Percentiles rank a stretch among this genome's conserved stretches.
Evolutionary conservation across 2,797 vertebrate species (phyloP).

Genomic region (Rhynchonycteris naso): DNA sequence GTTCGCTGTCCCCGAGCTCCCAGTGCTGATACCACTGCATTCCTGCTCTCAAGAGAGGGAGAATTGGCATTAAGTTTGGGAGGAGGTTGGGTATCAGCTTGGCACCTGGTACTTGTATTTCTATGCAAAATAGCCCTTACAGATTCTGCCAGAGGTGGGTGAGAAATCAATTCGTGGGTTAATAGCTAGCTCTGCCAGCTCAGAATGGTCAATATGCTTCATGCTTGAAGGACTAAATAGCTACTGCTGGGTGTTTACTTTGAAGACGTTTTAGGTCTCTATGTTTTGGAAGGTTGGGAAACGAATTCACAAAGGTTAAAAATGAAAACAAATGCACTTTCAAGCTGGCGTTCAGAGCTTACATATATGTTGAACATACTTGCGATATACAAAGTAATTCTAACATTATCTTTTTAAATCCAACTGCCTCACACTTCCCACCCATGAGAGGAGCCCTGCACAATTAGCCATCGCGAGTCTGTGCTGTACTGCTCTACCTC

Average conservation of each 20-base stretch:
- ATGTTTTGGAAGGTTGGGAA: slow-evolving; percentile 48
- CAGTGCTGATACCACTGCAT: slow-evolving; percentile 72
- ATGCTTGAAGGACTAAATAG: slow-evolving; percentile 76
- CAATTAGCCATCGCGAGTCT: slow-evolving; percentile 2
- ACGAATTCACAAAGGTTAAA: slow-evolving; percentile 69
- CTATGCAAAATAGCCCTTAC: slow-evolving; percentile 48
- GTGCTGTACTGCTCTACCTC: neutral
- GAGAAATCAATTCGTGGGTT: slow-evolving; percentile 48
- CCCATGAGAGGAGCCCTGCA: neutral
- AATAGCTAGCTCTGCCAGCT: slow-evolving; percentile 55
- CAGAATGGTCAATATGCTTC: slow-evolving; percentile 78
- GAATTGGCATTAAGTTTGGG: slow-evolving; percentile 76
- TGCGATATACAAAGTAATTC: slow-evolving; percentile 14
- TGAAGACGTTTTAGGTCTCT: slow-evolving; percentile 79
- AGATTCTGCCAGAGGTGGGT: neutral
- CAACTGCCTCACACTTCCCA: neutral
- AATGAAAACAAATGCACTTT: slow-evolving; percentile 62
- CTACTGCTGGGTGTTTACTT: slow-evolving; percentile 82
- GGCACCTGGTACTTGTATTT: slow-evolving; percentile 61
- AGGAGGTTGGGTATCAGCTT: neutral
- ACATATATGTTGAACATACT: neutral
- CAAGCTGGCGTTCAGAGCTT: neutral
- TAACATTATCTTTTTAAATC: neutral
- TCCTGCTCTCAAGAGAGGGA: slow-evolving; percentile 60
- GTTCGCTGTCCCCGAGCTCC: slow-evolving; percentile 73